Evolutionary conservation across 1,140 invertebrate species (phyloP), one percentile per base, ranked within the genome.

Genomic region (Lanistes nyassanus): DNA sequence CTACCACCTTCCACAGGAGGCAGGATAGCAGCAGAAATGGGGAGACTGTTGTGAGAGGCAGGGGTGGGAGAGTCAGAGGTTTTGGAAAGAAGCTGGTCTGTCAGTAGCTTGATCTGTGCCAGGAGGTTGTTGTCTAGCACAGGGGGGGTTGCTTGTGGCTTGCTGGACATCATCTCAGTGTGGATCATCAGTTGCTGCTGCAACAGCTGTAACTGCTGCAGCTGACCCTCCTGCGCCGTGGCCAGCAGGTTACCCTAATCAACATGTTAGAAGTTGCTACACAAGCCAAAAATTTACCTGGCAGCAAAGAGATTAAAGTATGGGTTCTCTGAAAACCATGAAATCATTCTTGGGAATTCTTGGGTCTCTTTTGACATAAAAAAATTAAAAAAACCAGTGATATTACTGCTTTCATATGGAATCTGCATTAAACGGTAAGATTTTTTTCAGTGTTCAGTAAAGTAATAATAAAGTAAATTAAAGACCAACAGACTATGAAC

Each of bases 51-150:
- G 36, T 37, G 37, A 6, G 21, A 26, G 19, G 29, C 19, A 36
- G 56, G 23, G 6, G 55, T n/a, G 11, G 70, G 34, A 6, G 70
- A 29, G 31, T 75, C 76, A 3, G 75, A 77, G 0, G 83, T 83
- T 73, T 86, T 87, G 65, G 72, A 81, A 3, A 89, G 83, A 16
- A 89, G 80, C 75, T 88, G 87, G 69, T 85, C 87, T 9, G 89
- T 89, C 31, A 90, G 78, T 51, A 85, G 83, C 73, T 89, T 88
- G 69, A 90, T 86, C 77, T 89, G 88, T 26, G 85, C 83, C 42
- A 90, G 79, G 16, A 90, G 78, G 66, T 86, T 86, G 69, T 77
- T 85, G 79, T 90, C 89, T 42, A 88, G 84, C 13, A 86, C 76
- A 21, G 86, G 83, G 16, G 84, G 65, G 29, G 79, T 60, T 66